Evolutionary conservation across 2,113 vertebrate species (phyloP), one percentile per base, ranked within the genome.

Genomic region (Cebus imitator): DNA sequence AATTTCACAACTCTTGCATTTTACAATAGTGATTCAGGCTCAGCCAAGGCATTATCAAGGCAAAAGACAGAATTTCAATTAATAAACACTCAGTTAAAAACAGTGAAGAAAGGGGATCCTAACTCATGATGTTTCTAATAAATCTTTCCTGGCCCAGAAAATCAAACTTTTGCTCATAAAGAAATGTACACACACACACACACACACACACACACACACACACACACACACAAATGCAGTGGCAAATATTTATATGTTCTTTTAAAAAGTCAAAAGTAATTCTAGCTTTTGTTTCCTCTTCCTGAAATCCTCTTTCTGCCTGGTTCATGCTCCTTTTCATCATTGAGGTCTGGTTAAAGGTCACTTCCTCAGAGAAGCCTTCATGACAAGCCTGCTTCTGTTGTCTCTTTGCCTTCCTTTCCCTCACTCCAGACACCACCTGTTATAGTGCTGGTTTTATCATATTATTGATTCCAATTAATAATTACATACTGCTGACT

Each of bases 1-100:
- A 81, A 81, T 94, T 81, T 97, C 78, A 96, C 17, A 94, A 76
- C 81, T 90, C 57, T 80, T 92, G 17, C 45, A 95, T 68, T 90
- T 94, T 95, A 13, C 13, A 80, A 55, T 43, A 96, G 35, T 83
- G 64, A 90, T 37, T 0, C 72, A 94, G 50, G 25, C 64, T 96
- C 35, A 81, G 45, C 20, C 45, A 96, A 87, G 48, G 95, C 6
- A 16, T 92, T 83, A 80, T 72, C 57, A 92, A 96, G 16, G 27
- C 35, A 50, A 94, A 94, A 87, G 0, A 58, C 40, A 45, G 87
- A 61, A 52, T 68, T 92, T 94, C 64, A 90, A 90, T 43, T 76
- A 85, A 93, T n/a, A 94, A 94, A 70, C 43, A 68, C 27, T 66
- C 68, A 75, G 68, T 23, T 73, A 57, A 96, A 96, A 78, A 37